phyloP scores from a whole-genome alignment of 2,888 invertebrate genomes.

The Eudemis profundana region DNA sequence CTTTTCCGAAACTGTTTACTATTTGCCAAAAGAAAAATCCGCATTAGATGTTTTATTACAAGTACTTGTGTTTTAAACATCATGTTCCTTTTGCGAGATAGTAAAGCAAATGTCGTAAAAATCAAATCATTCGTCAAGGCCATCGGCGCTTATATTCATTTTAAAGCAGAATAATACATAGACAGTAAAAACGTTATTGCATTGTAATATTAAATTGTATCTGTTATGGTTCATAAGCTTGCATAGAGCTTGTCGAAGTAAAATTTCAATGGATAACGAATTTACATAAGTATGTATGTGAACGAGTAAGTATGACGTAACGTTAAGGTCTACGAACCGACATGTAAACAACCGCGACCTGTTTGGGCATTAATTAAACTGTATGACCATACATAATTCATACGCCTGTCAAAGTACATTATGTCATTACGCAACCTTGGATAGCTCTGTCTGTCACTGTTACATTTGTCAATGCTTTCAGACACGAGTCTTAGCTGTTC shows the following conservation, averaged over 20 bases:
- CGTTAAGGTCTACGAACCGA: conserved; percentile 57
- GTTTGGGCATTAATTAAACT: conserved; percentile 37
- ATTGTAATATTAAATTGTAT: no score
- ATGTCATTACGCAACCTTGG: conserved; percentile 19
- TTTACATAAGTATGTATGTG: conserved; percentile 52
- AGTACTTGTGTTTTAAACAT: no score
- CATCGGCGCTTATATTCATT: no score
- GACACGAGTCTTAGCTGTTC: background rate
- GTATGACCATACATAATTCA: conserved; percentile 23
- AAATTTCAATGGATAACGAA: conserved; percentile 21
- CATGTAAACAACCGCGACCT: conserved; percentile 55
- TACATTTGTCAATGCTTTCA: background rate
- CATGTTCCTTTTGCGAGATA: no score
- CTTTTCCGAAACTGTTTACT: no score
- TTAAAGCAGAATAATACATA: no score
- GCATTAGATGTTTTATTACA: no score
- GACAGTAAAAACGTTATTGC: no score
- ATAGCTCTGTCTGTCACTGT: background rate
- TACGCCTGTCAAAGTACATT: conserved; percentile 20
- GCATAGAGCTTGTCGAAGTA: background rate
- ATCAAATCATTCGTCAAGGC: no score
- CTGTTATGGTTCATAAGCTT: no score
- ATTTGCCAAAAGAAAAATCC: no score
- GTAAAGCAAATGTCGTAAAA: no score
- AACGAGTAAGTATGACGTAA: conserved; percentile 55